Percentiles rank a stretch among this genome's conserved stretches.
Conservation (phyloP, 1,140 invertebrate species). For the Berghia stephanieae region DNA sequence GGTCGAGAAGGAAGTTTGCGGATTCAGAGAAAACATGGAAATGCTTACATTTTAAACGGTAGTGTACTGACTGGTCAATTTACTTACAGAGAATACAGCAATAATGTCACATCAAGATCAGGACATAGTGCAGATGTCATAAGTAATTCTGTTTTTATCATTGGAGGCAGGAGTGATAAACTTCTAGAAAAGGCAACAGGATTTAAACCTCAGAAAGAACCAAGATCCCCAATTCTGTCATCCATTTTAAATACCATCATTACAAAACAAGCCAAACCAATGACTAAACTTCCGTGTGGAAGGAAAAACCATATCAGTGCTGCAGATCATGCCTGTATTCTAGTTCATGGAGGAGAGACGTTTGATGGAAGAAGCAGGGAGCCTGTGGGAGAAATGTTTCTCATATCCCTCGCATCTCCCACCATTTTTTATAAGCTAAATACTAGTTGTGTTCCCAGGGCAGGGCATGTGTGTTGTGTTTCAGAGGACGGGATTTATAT, state of each 20-base stretch:
- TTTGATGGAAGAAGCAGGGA: slow-evolving; percentile 59
- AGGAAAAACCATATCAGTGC: slow-evolving; percentile 56
- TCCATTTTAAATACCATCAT: neutral
- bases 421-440: slow-evolving; percentile 52
- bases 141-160: slow-evolving; percentile 46
- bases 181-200: slow-evolving; percentile 46
- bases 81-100: slow-evolving; percentile 49
- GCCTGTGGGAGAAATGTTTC: slow-evolving; percentile 60
- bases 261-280: slow-evolving; percentile 33
- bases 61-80: slow-evolving; percentile 43
- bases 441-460: slow-evolving; percentile 41
- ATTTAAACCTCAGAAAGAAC: neutral
- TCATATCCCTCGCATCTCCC: slow-evolving; percentile 47
- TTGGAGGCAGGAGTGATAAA: slow-evolving; percentile 61
- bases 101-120: slow-evolving; percentile 58
- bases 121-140: slow-evolving; percentile 57
- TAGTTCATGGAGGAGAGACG: slow-evolving; percentile 64
- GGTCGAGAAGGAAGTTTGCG: slow-evolving; percentile 63
- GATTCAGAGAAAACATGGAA: slow-evolving; percentile 57
- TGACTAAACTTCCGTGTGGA: slow-evolving; percentile 56
- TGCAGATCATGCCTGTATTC: slow-evolving; percentile 39
- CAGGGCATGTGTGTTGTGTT: slow-evolving; percentile 56
- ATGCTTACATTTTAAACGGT: slow-evolving; percentile 54
- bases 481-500: slow-evolving; percentile 50
- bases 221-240: neutral